Percentiles rank a stretch among this genome's conserved stretches.
Evolutionary conservation across 2,113 vertebrate genomes (phyloP).

Genomic region (Apteryx owenii): DNA sequence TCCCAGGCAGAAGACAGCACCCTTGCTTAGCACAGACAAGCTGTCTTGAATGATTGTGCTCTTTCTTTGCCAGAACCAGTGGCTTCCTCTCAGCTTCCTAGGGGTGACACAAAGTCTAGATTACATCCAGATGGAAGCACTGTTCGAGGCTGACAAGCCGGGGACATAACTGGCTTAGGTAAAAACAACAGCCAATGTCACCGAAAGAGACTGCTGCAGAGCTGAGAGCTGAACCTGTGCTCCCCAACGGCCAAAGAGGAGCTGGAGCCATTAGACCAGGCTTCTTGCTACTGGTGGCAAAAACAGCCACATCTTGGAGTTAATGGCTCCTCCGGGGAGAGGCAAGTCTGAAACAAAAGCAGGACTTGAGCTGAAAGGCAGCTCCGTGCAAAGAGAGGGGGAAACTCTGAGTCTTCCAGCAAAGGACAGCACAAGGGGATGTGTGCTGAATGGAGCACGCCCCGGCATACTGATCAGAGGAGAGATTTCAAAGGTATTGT

Average conservation of each 20-base stretch:
- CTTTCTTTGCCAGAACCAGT: not conserved
- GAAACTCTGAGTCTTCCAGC: not conserved
- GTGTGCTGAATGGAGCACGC: not conserved
- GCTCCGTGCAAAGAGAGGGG: not conserved
- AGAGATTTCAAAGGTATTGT: not conserved
- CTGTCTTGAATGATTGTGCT: not conserved
- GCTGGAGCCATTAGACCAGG: not conserved
- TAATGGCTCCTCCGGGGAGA: not conserved
- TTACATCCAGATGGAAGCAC: not conserved
- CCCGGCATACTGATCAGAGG: not conserved
- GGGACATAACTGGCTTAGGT: not conserved
- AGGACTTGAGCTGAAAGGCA: not conserved
- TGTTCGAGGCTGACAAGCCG: not conserved
- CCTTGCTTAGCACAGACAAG: not conserved
- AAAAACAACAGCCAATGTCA: not conserved
- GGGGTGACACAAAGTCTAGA: not conserved
- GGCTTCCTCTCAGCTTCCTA: not conserved
- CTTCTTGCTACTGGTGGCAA: not conserved
- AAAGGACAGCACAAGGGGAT: conserved; percentile 18
- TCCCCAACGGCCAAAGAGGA: not conserved
- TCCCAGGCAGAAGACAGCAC: not conserved
- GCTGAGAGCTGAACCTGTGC: not conserved
- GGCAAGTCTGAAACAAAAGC: not conserved
- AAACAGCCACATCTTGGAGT: not conserved
- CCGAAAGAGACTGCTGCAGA: not conserved